Percentiles rank a stretch among this genome's conserved stretches.
Evolutionary conservation across 2,113 vertebrate genomes (phyloP).

Genomic region (Heterocephalus glaber): DNA sequence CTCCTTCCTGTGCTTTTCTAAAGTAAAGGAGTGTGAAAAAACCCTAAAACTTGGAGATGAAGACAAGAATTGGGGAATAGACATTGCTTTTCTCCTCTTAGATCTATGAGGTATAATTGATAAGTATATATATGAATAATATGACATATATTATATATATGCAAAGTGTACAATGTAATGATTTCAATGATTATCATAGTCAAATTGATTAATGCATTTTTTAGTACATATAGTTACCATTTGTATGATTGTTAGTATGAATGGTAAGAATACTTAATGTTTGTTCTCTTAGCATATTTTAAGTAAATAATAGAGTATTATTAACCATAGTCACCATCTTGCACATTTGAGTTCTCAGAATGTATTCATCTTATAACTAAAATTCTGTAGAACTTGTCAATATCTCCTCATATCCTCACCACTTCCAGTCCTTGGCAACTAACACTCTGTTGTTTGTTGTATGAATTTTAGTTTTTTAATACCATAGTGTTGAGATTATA

Average conservation of each 20-base stretch:
- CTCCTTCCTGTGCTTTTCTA: background rate
- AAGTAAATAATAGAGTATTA: background rate
- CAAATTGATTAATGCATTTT: background rate
- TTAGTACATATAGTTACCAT: background rate
- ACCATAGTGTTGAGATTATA: background rate
- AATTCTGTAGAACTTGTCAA: background rate
- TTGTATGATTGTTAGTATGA: background rate
- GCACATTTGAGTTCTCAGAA: background rate
- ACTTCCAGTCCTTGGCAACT: too few relatives aligned
- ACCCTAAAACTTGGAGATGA: background rate
- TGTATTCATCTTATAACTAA: background rate
- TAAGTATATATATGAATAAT: background rate
- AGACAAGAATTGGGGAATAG: background rate
- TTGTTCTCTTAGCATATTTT: background rate
- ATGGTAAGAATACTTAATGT: background rate
- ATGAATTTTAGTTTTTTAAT: background rate
- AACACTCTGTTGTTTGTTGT: background rate
- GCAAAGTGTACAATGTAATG: background rate
- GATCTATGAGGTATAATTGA: background rate
- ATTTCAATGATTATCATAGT: background rate
- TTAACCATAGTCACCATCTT: background rate
- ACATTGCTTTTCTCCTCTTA: background rate
- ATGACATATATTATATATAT: background rate
- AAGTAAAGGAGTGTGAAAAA: background rate
- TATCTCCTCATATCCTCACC: background rate